Evolutionary conservation across 2,888 invertebrate species (phyloP).

Genomic region (Limnephilus rhombicus): DNA sequence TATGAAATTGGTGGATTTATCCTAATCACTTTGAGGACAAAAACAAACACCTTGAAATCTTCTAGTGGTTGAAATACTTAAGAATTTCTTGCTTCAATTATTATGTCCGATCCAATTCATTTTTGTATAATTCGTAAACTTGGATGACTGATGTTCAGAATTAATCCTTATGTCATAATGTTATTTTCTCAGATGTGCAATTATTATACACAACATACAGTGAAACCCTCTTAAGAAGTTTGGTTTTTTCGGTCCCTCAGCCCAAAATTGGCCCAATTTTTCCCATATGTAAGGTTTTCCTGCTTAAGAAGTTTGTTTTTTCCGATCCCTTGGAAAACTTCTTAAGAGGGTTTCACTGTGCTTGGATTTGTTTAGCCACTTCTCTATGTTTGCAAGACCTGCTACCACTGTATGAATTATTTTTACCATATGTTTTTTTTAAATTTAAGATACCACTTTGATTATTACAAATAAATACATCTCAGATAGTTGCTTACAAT

Average conservation of each 20-base stretch:
- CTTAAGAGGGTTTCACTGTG: background rate
- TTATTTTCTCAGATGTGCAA: background rate
- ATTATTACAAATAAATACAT: conserved; percentile 8
- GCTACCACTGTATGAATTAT: background rate
- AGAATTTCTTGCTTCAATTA: background rate
- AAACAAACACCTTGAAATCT: background rate
- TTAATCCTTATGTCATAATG: background rate
- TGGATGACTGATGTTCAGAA: background rate
- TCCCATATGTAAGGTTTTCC: too few relatives aligned
- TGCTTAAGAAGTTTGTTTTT: too few relatives aligned
- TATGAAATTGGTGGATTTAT: background rate
- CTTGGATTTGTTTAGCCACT: conserved; percentile 10
- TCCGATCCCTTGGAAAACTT: too few relatives aligned
- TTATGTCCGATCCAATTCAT: background rate
- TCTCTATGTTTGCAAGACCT: background rate
- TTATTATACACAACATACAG: background rate
- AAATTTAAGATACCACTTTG: background rate
- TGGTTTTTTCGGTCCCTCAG: too few relatives aligned
- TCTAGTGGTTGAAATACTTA: background rate
- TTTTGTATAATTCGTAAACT: background rate
- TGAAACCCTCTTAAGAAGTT: too few relatives aligned
- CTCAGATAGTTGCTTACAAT: background rate
- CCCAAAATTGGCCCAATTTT: too few relatives aligned
- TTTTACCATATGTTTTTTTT: conserved; percentile 24
- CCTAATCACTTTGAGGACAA: background rate